A percentile compares a stretch with the other conserved stretches of the same genome.
Conservation (phyloP, 2,888 invertebrate species). For the Chrysotoxum bicinctum region DNA sequence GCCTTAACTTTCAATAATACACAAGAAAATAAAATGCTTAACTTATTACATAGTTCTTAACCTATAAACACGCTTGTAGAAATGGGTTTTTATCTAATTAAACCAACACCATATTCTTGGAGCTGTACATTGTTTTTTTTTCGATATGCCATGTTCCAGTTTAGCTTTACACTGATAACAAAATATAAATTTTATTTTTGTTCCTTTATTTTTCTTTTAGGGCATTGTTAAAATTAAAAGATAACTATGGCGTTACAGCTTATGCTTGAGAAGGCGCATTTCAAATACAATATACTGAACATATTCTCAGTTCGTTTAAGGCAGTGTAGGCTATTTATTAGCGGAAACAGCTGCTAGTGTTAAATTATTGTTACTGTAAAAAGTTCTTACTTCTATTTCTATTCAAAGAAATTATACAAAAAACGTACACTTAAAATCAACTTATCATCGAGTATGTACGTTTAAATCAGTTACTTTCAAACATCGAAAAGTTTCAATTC, state of each 20-base stretch:
- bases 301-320: not conserved
- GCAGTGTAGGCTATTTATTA: not conserved
- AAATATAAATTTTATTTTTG: not conserved
- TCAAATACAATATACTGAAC: not conserved
- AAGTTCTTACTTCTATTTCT: too few relatives aligned
- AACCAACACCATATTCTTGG: not conserved
- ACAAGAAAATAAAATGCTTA: too few relatives aligned
- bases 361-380: not conserved
- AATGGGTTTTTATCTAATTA: not conserved
- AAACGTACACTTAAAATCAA: too few relatives aligned
- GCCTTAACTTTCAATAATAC: too few relatives aligned
- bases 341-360: not conserved
- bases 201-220: not conserved
- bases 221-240: not conserved
- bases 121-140: not conserved
- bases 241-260: not conserved
- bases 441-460: too few relatives aligned
- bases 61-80: too few relatives aligned
- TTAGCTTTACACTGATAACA: not conserved
- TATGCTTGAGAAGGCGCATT: too few relatives aligned
- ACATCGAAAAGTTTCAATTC: not conserved
- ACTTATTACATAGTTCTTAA: not conserved
- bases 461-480: not conserved
- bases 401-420: too few relatives aligned
- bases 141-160: not conserved